phyloP scores from a whole-genome alignment of 1,140 invertebrate species.

The Kradibia gibbosae region DNA sequence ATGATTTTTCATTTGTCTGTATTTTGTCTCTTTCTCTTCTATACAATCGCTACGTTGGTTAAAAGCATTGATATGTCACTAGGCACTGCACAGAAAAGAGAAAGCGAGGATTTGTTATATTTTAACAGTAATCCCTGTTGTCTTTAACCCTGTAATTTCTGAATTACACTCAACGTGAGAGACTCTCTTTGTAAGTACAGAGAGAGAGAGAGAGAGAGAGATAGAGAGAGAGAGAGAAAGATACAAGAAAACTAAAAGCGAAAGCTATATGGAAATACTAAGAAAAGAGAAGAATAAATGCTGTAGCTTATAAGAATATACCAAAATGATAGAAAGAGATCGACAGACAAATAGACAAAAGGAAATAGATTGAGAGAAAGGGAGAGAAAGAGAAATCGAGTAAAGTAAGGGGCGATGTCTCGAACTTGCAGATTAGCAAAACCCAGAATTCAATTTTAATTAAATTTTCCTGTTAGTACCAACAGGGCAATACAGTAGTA shows the following conservation, averaged over 20 bases:
- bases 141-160: constrained; percentile 49
- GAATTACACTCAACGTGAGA: constrained; percentile 55
- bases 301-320: constrained; percentile 49
- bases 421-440: constrained; percentile 65
- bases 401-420: constrained; percentile 39
- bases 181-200: constrained; percentile 37
- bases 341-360: neutral
- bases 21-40: constrained; percentile 20
- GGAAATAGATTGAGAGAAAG: neutral
- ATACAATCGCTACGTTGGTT: constrained; percentile 21
- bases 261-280: neutral
- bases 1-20: no score
- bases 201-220: constrained; percentile 20
- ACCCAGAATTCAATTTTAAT: constrained; percentile 68
- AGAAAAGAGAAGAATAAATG: constrained; percentile 11
- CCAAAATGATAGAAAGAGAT: neutral
- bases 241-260: neutral
- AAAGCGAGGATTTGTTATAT: constrained; percentile 66
- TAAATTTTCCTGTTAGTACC: constrained; percentile 56
- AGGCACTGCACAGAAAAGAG: neutral
- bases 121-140: constrained; percentile 64
- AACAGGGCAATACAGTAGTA: neutral
- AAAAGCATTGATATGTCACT: neutral
- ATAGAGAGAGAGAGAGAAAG: constrained; percentile 19
- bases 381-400: constrained; percentile 19